Evolutionary conservation across 2,113 vertebrate species (phyloP).

Genomic region (Hemiscyllium ocellatum): DNA sequence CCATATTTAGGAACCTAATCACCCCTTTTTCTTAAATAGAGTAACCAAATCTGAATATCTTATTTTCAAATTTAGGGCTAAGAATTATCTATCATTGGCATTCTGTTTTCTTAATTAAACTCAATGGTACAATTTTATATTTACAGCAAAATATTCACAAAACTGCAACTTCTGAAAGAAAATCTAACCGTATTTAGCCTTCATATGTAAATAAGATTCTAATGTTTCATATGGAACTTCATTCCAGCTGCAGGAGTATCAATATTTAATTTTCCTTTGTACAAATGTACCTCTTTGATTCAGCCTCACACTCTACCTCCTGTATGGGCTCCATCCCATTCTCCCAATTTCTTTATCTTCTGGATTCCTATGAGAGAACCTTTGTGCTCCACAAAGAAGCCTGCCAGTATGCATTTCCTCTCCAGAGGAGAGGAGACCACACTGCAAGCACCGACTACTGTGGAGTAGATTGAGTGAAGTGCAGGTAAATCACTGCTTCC

Average conservation of each 20-base stretch:
- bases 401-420: too few relatives aligned
- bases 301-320: not conserved
- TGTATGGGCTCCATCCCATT: too few relatives aligned
- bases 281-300: not conserved
- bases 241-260: not conserved
- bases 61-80: not conserved
- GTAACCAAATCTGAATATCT: not conserved
- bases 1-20: not conserved
- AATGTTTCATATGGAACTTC: not conserved
- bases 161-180: not conserved
- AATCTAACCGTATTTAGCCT: not conserved
- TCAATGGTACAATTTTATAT: not conserved
- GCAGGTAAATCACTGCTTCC: too few relatives aligned
- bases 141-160: not conserved
- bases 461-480: too few relatives aligned
- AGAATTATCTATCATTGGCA: not conserved
- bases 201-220: not conserved
- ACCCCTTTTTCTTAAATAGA: not conserved
- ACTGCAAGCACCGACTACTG: too few relatives aligned
- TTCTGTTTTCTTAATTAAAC: too few relatives aligned
- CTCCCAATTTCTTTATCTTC: too few relatives aligned
- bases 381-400: too few relatives aligned
- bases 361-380: too few relatives aligned
- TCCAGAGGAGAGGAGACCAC: too few relatives aligned
- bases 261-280: not conserved